Evolutionary conservation across 2,113 vertebrate species (phyloP).

Genomic region (Anarhynchus alexandrinus): DNA sequence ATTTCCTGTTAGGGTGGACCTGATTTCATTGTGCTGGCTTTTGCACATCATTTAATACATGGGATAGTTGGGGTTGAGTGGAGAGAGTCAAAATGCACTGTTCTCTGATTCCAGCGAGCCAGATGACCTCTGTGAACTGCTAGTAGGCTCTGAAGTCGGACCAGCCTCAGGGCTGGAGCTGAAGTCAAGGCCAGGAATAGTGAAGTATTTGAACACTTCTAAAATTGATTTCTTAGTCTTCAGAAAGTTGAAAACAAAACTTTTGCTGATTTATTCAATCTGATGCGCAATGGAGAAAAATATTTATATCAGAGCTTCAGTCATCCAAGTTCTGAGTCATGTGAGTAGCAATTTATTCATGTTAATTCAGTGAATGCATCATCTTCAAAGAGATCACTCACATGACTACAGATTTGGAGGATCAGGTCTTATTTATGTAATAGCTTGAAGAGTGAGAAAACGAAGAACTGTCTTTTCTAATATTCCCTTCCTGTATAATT

Average conservation of each 20-base stretch:
- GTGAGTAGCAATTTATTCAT: background rate
- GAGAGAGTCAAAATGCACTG: background rate
- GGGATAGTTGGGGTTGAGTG: background rate
- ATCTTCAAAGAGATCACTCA: conserved; percentile 8
- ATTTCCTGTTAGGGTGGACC: background rate
- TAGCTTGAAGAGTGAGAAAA: conserved; percentile 40
- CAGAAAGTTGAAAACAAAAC: background rate
- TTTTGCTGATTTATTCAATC: background rate
- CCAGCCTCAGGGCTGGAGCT: background rate
- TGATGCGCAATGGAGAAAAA: background rate
- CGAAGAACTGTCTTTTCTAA: background rate
- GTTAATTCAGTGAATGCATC: background rate
- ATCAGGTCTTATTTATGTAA: conserved; percentile 32
- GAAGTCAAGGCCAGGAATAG: background rate
- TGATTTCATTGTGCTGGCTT: background rate
- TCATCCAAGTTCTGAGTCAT: conserved; percentile 9
- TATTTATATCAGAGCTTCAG: background rate
- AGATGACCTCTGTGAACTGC: background rate
- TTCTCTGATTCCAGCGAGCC: background rate
- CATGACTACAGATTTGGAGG: background rate
- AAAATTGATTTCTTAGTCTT: background rate
- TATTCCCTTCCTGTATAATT: conserved; percentile 10
- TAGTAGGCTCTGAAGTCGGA: background rate
- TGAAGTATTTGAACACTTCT: background rate
- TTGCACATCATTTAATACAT: background rate